Evolutionary conservation across 2,888 invertebrate genomes (phyloP), one percentile per base, ranked within the genome.

Genomic region (Noctua fimbriata): DNA sequence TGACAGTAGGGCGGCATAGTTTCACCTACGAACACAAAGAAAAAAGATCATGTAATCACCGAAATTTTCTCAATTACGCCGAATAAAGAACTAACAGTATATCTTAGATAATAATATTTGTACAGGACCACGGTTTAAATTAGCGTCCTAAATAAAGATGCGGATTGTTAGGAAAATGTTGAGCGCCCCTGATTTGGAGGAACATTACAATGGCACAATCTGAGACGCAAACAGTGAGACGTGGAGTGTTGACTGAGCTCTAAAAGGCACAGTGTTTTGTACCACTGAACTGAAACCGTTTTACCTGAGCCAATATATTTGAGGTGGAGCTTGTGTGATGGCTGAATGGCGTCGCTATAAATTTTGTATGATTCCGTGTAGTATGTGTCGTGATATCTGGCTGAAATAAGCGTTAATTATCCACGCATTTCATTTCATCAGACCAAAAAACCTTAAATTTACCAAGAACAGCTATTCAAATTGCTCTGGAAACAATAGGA

Each of bases 291-390:
- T 91, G 88, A 92, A 92, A 93, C 90, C 88, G 87, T 92, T 94
- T 93, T 92, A 91, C 92, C 91, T 93, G 89, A 89, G 86, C 91
- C 92, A 93, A 94, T 91, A 93, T 92, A 93, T 92, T 91, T 91
- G 85, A 73, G 66, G 70, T 52, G 24, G 12, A 32, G 28, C 7
- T 41, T 69, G 65, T 16, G 36, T 58, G 58, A 76, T 28, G 16
- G 41, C 9, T 28, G 69, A 82, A 65, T 67, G 66, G 60, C 3
- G 16, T 52, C 21, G 47, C 28, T 49, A 60, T 73, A 79, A 44
- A 79, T 84, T 73, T 49, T 71, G 49, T 47, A 85, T 55, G n/a
- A 44, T 58, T 18, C 32, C 28, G 1, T 18, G 55, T 70, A 71
- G 0, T 1, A 10, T 1, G 21, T 76, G 21, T 47, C 44, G 52